Evolutionary conservation across 2,113 vertebrate species (phyloP), one percentile per base, ranked within the genome.

Genomic region (Chamaetylas fuelleborni): DNA sequence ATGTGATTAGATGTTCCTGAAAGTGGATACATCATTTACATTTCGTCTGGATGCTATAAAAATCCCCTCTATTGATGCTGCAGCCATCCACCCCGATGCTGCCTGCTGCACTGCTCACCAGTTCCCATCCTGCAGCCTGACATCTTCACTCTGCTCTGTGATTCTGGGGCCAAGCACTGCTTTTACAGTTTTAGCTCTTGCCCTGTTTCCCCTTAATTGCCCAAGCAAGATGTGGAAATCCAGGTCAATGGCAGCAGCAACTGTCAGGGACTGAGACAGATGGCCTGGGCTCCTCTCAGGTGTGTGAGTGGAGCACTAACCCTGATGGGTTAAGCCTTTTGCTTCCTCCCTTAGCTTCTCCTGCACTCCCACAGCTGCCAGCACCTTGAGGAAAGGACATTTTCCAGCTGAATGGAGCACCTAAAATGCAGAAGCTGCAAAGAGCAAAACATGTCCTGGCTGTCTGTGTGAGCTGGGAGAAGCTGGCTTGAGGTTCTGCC

Each of bases 1-100:
- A 96, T 94, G 92, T 94, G 94, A 97, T 95, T 95, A 95, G 92
- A 94, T 94, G 93, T 83, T 96, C 90, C 86, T 92, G 88, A 61
- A 88, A 95, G 92, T 34, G 48, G 88, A 96, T 92, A 71, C 76
- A 90, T 92, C 71, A 96, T 96, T 97, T 96, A 83, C 92, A 94
- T 95, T 88, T 88, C 5, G 79, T 93, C 87, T 96, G 79, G 82
- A 26, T 93, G 94, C 96, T 95, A 96, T 88, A 78, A 96, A 97
- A 92, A 95, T 83, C 0, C 42, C 74, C 69, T 83, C 34, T 88
- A 74, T 81, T 95, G 92, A 77, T 71, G 78, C 71, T 88, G 79
- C 92, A 95, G 36, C 71, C 84, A 64, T 65, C 74, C 34, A 45
- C 50, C 40, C 20, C 6, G 8, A 42, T 36, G 50, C 86, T 1